Base-by-base conservation (phyloP, 2,797 vertebrate genomes). In the Columba guinea region DNA sequence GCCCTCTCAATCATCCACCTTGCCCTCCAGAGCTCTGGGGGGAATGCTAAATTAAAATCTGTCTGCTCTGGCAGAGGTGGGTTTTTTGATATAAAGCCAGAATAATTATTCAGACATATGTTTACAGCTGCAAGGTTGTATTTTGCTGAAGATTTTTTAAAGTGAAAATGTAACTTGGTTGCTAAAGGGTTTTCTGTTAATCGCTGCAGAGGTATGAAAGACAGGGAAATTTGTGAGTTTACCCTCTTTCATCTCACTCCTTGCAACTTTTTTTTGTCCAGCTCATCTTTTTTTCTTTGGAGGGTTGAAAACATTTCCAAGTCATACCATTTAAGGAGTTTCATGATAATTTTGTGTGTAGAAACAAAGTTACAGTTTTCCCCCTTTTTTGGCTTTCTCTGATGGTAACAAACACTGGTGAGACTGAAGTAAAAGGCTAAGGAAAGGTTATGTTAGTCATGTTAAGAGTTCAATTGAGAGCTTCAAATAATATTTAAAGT, bases 1-100 rank as follows among this genome's bases (percentile, higher is more conserved):
- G 98, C 97, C 98, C 97, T 98, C 95, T 97, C 97, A 97, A 97
- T 97, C 97, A 96, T 97, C 97, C 97, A 97, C 97, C 97, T 98
- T 98, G 97, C 98, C 98, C 97, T 98, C 97, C 96, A 97, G 97
- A 97, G 97, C 97, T 98, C 97, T 97, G 97, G 97, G 97, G 97
- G 97, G 97, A 97, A 97, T 98, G 97, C 97, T 98, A 98, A 98
- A 98, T 98, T 98, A 98, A 98, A 98, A 97, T 97, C 97, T 97
- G 97, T 97, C 97, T 97, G 97, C 97, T 97, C 97, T 97, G 97
- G 97, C 97, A 98, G 97, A 97, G 97, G 97, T 71, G 90, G 83
- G 91, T 96, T 97, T 98, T 97, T 97, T 98, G 97, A 97, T 97
- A 98, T 97, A 98, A 97, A 98, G 97, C 96, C 94, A 94, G 95